Evolutionary conservation across 2,888 invertebrate species (phyloP), one percentile per base, ranked within the genome.

Genomic region (Ophonus ardosiacus): DNA sequence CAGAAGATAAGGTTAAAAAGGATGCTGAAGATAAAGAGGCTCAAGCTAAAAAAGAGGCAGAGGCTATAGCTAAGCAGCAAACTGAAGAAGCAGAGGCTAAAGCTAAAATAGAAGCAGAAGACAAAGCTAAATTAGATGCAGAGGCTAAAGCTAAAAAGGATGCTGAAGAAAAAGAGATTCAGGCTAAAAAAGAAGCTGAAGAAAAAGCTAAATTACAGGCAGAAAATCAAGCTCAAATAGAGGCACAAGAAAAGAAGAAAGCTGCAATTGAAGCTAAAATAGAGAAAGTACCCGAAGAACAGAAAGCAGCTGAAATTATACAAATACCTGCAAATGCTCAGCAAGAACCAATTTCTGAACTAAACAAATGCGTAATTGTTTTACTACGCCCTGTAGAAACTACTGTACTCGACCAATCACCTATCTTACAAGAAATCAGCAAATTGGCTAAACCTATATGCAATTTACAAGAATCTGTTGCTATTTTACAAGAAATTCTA

Each of bases 91-190:
- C 81, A 24, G 80, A 84, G 84, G 80, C 43, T 43, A 7, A 43
- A 10, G 7, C 80, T 71, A 74, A 38, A 71, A 85, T 71, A 84
- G 84, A 83, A 81, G 86, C 21, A n/a, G 74, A 91, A 90, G 87
- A 90, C 90, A 86, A 91, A 90, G 86, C 91, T 90, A 21, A 91
- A 90, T 13, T 15, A 78, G 76, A 90, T 90, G 17, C 90, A 88
- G 86, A 91, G 91, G 88, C 91, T 91, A 86, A 56, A 71, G 76
- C 86, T 61, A 87, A 86, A 71, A 40, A 82, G 38, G 80, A 86
- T 71, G 65, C 82, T 56, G 84, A 86, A 71, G 78, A 86, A 80
- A 56, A 81, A 24, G 80, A 84, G 84, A 78, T 6, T 43, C 2
- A 43, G 7, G 7, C 80, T 71, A 74, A 38, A 71, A 85, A 76